A percentile compares a stretch with the other conserved stretches of the same genome.
Evolutionary conservation across 2,888 invertebrate species (phyloP).

Genomic region (Ochropleura leucogaster): DNA sequence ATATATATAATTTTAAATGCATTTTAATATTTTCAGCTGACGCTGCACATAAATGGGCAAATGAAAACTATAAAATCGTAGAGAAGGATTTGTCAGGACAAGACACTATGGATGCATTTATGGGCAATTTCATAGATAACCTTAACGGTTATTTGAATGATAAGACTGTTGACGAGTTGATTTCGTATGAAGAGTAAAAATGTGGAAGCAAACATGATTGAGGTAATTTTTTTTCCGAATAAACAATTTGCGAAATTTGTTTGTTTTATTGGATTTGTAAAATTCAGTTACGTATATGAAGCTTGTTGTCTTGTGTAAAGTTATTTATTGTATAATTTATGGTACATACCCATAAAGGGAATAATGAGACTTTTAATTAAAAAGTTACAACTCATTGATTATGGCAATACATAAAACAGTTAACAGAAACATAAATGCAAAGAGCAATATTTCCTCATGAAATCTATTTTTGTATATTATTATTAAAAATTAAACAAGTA

Average conservation of each 20-base stretch:
- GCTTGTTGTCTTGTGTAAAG: no score
- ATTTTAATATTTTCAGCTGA: conserved; percentile 39
- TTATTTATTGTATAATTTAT: no score
- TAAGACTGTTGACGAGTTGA: background rate
- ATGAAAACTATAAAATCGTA: conserved; percentile 33
- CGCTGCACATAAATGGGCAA: conserved; percentile 11
- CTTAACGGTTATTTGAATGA: conserved; percentile 2
- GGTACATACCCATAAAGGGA: no score
- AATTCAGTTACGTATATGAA: no score
- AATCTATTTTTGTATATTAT: background rate
- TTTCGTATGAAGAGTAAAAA: conserved; percentile 22
- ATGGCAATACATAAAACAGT: background rate
- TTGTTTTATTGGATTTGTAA: conserved; percentile 15
- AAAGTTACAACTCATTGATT: background rate
- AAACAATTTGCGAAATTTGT: conserved; percentile 19
- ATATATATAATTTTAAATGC: background rate
- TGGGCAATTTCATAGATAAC: background rate
- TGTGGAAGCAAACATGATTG: background rate
- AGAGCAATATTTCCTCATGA: background rate
- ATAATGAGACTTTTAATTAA: background rate
- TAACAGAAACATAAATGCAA: background rate
- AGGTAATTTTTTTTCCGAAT: conserved; percentile 10
- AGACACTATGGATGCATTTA: background rate
- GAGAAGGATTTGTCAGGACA: background rate
- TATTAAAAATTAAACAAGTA: background rate